Evolutionary conservation across 2,113 vertebrate genomes (phyloP).

Genomic region (Atractosteus spatula): DNA sequence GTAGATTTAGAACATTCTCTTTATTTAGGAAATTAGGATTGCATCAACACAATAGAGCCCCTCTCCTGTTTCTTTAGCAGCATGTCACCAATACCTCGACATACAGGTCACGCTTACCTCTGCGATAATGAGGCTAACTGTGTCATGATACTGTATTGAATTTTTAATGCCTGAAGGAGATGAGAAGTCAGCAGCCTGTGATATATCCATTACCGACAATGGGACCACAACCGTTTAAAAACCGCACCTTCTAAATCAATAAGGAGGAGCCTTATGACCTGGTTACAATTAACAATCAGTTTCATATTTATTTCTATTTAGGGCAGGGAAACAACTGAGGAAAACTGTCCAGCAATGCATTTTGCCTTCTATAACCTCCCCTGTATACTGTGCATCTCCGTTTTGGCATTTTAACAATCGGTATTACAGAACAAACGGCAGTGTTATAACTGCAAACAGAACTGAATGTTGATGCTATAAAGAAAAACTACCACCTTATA

Average conservation of each 20-base stretch:
- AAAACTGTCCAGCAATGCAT: not conserved
- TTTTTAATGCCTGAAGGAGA: constrained; percentile 12
- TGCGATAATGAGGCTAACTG: not conserved
- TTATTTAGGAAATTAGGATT: too few species aligned
- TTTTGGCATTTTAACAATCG: too few species aligned
- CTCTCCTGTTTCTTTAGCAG: too few species aligned
- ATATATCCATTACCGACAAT: not conserved
- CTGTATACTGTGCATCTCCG: not conserved
- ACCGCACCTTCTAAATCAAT: not conserved
- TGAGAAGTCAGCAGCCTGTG: not conserved
- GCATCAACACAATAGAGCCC: too few species aligned
- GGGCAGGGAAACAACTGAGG: not conserved
- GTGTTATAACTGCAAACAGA: too few species aligned
- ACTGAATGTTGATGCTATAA: too few species aligned
- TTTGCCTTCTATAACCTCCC: not conserved
- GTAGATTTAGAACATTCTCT: too few species aligned
- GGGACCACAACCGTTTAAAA: not conserved
- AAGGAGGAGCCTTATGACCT: not conserved
- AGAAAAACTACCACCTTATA: too few species aligned
- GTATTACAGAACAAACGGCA: too few species aligned
- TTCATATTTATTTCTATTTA: not conserved
- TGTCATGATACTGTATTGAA: constrained; percentile 2
- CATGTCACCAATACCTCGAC: not conserved
- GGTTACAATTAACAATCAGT: not conserved
- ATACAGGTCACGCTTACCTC: not conserved